These are phyloP conservation scores for Fregetta grallaria DNA, from an alignment of 2,113 vertebrate genomes.

Conservation along the genomic window DNA sequence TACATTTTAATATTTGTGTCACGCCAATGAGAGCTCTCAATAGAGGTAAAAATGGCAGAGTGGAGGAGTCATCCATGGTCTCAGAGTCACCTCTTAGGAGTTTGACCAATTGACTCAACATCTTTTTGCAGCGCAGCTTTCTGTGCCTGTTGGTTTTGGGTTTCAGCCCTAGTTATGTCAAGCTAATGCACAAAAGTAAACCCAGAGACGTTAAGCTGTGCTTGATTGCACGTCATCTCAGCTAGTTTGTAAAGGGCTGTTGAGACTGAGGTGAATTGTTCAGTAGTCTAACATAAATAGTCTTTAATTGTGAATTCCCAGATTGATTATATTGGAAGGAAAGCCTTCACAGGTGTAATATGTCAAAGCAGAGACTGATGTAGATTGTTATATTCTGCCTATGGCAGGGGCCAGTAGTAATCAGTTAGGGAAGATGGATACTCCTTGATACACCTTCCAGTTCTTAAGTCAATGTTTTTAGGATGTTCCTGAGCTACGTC, in stretches of 20 bases:
- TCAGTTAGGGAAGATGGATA: background rate
- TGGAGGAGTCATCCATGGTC: background rate
- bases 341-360: background rate
- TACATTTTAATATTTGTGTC: background rate
- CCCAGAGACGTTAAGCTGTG: background rate
- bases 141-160: background rate
- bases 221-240: background rate
- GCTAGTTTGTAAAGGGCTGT: background rate
- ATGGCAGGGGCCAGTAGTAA: background rate
- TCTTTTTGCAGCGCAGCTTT: background rate
- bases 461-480: background rate
- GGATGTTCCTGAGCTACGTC: background rate
- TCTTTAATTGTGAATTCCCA: background rate
- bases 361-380: background rate
- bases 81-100: background rate
- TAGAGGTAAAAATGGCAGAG: background rate
- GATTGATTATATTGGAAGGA: background rate
- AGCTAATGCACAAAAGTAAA: background rate
- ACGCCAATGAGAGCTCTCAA: accelerated
- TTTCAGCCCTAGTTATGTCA: background rate
- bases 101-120: background rate
- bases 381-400: background rate
- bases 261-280: background rate
- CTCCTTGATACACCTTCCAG: background rate
- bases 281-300: background rate